These are phyloP conservation scores for Caenorhabditis brenneri DNA, from an alignment of 1,140 invertebrate genomes.

Conservation along the genomic window DNA sequence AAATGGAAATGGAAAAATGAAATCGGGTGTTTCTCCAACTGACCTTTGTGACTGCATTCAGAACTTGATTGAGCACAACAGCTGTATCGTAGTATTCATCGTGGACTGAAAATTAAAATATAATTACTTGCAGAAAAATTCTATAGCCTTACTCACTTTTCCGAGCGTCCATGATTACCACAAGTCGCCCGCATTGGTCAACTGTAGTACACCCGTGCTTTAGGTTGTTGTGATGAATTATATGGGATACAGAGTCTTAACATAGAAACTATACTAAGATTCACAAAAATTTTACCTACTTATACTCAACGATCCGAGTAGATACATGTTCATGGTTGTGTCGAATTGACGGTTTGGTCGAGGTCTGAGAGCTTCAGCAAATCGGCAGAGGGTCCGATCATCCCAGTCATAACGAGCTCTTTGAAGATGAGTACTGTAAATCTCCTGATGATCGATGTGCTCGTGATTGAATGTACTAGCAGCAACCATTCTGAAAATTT, in stretches of 20 bases:
- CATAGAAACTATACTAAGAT: neutral
- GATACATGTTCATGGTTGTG: neutral
- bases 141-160: neutral
- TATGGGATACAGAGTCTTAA: neutral
- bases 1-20: no score
- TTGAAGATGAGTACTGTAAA: neutral
- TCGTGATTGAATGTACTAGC: no score
- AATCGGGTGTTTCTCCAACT: no score
- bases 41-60: no score
- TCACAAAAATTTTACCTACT: neutral
- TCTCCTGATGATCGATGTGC: neutral
- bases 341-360: neutral
- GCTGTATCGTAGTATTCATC: neutral
- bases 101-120: neutral
- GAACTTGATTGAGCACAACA: no score
- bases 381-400: neutral
- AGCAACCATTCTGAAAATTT: no score
- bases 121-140: neutral
- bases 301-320: neutral
- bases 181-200: neutral
- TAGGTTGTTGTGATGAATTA: neutral
- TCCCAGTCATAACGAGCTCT: neutral
- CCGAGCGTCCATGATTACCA: neutral
- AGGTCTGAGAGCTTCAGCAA: neutral
- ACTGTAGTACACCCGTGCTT: neutral